These are phyloP conservation scores for Torymus tubicola DNA, from an alignment of 2,888 invertebrate species.

Conservation along the genomic window DNA sequence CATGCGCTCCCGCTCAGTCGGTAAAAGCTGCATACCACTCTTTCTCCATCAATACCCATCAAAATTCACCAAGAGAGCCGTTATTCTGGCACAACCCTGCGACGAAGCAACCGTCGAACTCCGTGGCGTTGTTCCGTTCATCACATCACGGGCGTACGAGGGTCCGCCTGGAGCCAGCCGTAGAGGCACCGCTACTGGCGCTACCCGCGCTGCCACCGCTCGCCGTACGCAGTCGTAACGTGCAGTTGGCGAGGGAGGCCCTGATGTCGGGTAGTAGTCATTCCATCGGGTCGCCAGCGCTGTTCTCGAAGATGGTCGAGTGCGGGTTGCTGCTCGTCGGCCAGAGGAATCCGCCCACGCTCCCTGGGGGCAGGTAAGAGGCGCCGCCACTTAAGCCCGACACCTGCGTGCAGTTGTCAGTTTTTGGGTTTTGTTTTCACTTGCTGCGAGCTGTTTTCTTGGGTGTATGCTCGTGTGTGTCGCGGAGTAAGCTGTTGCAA, in stretches of 20 bases:
- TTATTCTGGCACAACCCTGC: background rate
- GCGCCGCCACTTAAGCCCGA: constrained; percentile 73
- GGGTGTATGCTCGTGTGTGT: background rate
- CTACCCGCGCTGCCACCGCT: constrained; percentile 12
- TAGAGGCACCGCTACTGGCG: background rate
- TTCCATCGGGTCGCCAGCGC: constrained; percentile 73
- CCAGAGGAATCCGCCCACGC: constrained; percentile 73
- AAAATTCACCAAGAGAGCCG: background rate
- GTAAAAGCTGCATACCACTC: background rate
- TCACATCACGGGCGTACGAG: constrained; percentile 33
- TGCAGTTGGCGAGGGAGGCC: constrained; percentile 46
- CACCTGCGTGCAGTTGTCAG: constrained; percentile 58
- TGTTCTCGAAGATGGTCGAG: constrained; percentile 72
- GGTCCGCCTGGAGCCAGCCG: constrained; percentile 25
- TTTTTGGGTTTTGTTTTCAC: constrained; percentile 19
- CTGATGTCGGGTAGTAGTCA: constrained; percentile 62
- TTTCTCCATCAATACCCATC: background rate
- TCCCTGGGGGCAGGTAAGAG: constrained; percentile 73
- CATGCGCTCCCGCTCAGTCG: background rate
- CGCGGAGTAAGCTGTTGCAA: background rate
- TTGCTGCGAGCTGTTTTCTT: constrained; percentile 3
- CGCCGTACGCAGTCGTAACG: constrained; percentile 17
- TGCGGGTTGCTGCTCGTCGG: constrained; percentile 72
- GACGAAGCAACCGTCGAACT: background rate
- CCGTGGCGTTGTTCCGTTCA: too few species aligned